phyloP scores from a whole-genome alignment of 2,888 invertebrate genomes.

The Blomia tropicalis region DNA sequence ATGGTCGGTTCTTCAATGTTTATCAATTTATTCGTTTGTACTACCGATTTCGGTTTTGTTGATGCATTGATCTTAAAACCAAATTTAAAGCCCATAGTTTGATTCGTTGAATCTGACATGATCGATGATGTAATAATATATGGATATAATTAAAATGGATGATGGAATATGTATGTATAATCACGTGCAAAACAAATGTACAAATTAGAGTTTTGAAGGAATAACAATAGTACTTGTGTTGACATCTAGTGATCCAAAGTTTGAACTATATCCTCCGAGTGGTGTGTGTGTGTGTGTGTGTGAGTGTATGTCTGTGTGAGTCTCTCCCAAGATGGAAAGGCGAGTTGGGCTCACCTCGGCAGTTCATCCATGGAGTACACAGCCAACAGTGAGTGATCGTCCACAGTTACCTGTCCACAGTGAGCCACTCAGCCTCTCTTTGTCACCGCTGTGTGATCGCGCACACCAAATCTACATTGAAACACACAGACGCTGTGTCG shows the following conservation, averaged over 20 bases:
- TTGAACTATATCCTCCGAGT: too few species aligned
- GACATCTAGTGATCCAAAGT: background rate
- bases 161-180: too few species aligned
- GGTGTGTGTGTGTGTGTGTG: background rate
- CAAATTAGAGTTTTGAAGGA: background rate
- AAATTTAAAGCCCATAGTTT: background rate
- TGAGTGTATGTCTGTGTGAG: background rate
- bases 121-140: background rate
- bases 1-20: background rate
- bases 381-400: too few species aligned
- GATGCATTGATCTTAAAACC: constrained; percentile 14
- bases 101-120: too few species aligned
- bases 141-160: too few species aligned
- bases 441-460: background rate
- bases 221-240: background rate
- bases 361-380: too few species aligned
- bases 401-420: background rate
- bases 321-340: background rate
- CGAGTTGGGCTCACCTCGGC: background rate
- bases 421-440: background rate
- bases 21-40: background rate
- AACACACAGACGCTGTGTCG: too few species aligned
- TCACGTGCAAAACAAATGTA: background rate
- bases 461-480: background rate
- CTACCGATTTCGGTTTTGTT: constrained; percentile 6